phyloP scores from a whole-genome alignment of 2,888 invertebrate genomes.

The Cryptocheilus praepositus region DNA sequence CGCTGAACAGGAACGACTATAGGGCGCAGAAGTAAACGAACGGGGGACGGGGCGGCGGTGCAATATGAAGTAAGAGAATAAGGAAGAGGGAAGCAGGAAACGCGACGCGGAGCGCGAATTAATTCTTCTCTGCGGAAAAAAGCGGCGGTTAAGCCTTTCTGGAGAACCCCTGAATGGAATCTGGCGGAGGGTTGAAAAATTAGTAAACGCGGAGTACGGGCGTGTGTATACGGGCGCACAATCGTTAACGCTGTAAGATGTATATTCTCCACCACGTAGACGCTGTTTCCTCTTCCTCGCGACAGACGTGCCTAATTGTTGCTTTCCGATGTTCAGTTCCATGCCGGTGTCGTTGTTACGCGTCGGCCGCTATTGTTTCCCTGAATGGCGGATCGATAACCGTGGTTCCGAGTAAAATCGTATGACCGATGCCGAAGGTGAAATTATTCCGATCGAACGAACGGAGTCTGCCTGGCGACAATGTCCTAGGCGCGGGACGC shows the following conservation, averaged over 20 bases:
- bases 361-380: constrained; percentile 12
- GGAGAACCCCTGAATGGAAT: constrained; percentile 4
- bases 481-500: constrained; percentile 11
- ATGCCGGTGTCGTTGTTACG: background rate
- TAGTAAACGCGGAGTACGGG: background rate
- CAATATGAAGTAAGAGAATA: background rate
- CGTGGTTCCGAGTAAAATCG: background rate
- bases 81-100: background rate
- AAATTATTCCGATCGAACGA: constrained; percentile 4
- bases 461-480: background rate
- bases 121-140: constrained; percentile 32
- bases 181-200: background rate
- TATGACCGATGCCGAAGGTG: constrained; percentile 8
- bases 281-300: constrained; percentile 6
- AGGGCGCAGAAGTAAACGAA: too few species aligned
- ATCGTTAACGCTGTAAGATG: constrained; percentile 1
- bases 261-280: background rate
- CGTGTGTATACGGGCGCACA: background rate
- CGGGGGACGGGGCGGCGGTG: background rate
- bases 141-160: constrained; percentile 19
- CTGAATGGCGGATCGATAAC: constrained; percentile 20
- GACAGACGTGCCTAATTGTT: constrained; percentile 24
- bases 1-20: constrained; percentile 1
- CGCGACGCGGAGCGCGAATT: constrained; percentile 33
- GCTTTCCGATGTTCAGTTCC: constrained; percentile 17